phyloP scores from a whole-genome alignment of 2,888 invertebrate genomes.

The Stenoptilia bipunctidactyla region DNA sequence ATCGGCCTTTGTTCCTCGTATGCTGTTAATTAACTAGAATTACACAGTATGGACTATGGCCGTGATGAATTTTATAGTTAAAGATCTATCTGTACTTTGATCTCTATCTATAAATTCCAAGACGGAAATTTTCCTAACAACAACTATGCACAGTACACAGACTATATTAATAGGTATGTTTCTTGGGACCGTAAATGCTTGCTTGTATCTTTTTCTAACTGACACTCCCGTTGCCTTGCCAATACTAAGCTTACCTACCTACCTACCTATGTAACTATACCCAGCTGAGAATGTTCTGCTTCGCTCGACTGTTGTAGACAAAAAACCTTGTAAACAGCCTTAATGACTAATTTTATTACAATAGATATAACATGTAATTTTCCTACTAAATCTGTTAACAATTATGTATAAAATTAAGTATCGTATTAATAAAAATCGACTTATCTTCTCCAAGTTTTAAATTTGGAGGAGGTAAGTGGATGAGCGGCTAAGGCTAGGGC shows the following conservation, averaged over 20 bases:
- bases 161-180: no score
- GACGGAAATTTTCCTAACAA: constrained; percentile 15
- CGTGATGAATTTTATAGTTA: constrained; percentile 9
- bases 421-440: constrained; percentile 27
- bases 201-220: constrained; percentile 58
- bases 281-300: constrained; percentile 69
- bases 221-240: constrained; percentile 63
- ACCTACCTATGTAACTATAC: constrained; percentile 63
- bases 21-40: constrained; percentile 16
- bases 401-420: no score
- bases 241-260: constrained; percentile 66
- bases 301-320: constrained; percentile 46
- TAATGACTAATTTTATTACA: no score
- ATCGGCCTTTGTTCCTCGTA: constrained; percentile 10
- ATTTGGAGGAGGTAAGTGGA: constrained; percentile 55
- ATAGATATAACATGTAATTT: no score
- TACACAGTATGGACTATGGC: constrained; percentile 17
- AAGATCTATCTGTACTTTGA: constrained; percentile 3
- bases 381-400: no score
- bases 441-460: constrained; percentile 54
- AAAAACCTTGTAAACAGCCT: not conserved
- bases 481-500: constrained; percentile 44
- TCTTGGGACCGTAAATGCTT: constrained; percentile 32
- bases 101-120: constrained; percentile 15
- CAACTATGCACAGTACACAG: not conserved